Evolutionary conservation across 2,113 vertebrate species (phyloP), one percentile per base, ranked within the genome.

Genomic region (Prochilodus magdalenae): DNA sequence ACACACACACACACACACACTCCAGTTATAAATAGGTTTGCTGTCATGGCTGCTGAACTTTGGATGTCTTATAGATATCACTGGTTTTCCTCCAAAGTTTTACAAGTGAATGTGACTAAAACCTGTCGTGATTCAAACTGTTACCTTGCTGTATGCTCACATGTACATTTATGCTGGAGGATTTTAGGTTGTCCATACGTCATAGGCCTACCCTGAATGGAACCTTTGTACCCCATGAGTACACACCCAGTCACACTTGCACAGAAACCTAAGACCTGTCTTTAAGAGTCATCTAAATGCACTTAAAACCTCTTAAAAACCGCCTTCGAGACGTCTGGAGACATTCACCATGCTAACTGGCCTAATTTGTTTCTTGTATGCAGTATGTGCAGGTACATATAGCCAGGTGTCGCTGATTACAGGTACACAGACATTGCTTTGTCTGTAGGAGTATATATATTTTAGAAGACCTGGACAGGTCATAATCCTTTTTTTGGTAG

Each of bases 21-120:
- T 60, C 78, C 83, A 87, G 89, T 87, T 90, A 91, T 91, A 89
- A 91, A 92, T 92, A 92, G 85, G 77, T 66, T 20, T 57, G 40
- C 79, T 88, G 84, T 87, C 84, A 87, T 82, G 87, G 88, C 77
- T 83, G 63, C 80, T 85, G 78, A 77, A 80, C 86, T 87, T 83
- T 85, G 87, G 85, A 70, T 89, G 78, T 88, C 81, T 81, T 76
- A 75, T 86, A 75, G 72, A 76, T 76, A 59, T 76, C 40, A 22
- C 60, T 63, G 65, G 80, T 76, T 71, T 78, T 73, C 75, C 71
- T 60, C 66, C 53, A 87, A 71, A 86, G 77, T 57, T 81, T 69
- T 57, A 79, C 78, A 85, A 49, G 49, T 77, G 2, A 72, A 47
- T 11, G 1, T 4, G 26, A 72, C 85, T 59, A 30, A 77, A 83